Percentiles rank a stretch among this genome's conserved stretches.
Conservation (phyloP, 2,888 invertebrate genomes). For the Epirrita christyi region DNA sequence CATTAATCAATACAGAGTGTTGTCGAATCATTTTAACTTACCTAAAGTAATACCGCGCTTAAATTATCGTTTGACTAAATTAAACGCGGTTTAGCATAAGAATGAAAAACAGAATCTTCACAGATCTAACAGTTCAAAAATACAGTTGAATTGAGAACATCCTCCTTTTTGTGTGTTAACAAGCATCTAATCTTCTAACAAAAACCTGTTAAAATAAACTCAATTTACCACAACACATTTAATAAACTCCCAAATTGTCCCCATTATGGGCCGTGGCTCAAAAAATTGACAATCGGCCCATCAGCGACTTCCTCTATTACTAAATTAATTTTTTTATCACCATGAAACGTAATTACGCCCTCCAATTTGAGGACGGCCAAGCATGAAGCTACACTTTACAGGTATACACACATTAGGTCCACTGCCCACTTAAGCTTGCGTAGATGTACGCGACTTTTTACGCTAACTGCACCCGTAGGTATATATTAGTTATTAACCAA, state of each 20-base stretch:
- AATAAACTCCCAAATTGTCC: constrained; percentile 36
- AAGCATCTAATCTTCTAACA: constrained; percentile 5
- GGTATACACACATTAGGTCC: constrained; percentile 26
- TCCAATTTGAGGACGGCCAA: constrained; percentile 66
- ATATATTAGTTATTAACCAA: too few relatives aligned
- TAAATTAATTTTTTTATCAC: constrained; percentile 60
- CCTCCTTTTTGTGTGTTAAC: too few relatives aligned
- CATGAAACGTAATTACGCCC: constrained; percentile 65
- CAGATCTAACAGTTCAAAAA: too few relatives aligned
- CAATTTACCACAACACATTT: constrained; percentile 31
- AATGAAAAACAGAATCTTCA: too few relatives aligned
- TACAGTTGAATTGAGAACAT: too few relatives aligned
- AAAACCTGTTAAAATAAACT: constrained; percentile 26
- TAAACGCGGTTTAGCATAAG: too few relatives aligned
- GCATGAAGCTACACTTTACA: constrained; percentile 55
- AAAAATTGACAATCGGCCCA: constrained; percentile 45
- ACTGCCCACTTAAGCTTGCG: background rate
- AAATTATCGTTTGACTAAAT: too few relatives aligned
- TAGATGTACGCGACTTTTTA: background rate
- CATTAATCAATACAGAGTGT: too few relatives aligned
- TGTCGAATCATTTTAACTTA: too few relatives aligned
- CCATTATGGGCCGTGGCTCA: constrained; percentile 40
- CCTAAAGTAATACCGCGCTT: too few relatives aligned
- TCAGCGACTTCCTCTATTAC: constrained; percentile 63
- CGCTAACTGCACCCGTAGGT: background rate